These are phyloP conservation scores for Dynastes grantii DNA, from an alignment of 2,888 invertebrate genomes.

Conservation along the genomic window DNA sequence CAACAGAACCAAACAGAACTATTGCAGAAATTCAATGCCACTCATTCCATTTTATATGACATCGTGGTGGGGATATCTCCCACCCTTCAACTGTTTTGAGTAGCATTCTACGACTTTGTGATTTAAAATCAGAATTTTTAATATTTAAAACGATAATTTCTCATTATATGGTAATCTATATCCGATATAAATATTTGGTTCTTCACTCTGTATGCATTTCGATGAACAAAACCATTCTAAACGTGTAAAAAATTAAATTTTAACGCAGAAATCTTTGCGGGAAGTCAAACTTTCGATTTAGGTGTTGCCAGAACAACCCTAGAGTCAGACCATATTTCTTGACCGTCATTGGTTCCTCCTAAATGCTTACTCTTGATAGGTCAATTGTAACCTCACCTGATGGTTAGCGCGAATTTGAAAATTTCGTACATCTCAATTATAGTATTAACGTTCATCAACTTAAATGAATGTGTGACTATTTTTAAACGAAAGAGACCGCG, in stretches of 20 bases:
- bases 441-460: not conserved
- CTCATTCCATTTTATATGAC: conserved; percentile 58
- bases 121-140: conserved; percentile 48
- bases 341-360: conserved; percentile 57
- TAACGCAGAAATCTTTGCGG: conserved; percentile 14
- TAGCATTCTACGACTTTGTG: conserved; percentile 28
- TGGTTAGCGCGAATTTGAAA: conserved; percentile 59
- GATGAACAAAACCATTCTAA: not conserved
- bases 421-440: conserved; percentile 7
- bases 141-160: conserved; percentile 33
- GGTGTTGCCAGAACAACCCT: conserved; percentile 54
- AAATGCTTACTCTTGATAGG: conserved; percentile 51
- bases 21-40: conserved; percentile 50
- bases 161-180: conserved; percentile 48
- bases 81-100: conserved; percentile 26
- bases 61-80: conserved; percentile 46
- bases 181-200: conserved; percentile 26
- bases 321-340: conserved; percentile 62
- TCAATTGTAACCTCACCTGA: conserved; percentile 57
- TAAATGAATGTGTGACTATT: not conserved
- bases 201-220: not conserved
- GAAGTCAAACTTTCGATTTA: conserved; percentile 44
- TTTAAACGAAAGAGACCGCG: not conserved
- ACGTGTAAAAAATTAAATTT: not conserved
- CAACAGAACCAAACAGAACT: conserved; percentile 33